Percentiles rank a stretch among this genome's conserved stretches.
Evolutionary conservation across 2,797 vertebrate genomes (phyloP).

Genomic region (Staurois parvus): DNA sequence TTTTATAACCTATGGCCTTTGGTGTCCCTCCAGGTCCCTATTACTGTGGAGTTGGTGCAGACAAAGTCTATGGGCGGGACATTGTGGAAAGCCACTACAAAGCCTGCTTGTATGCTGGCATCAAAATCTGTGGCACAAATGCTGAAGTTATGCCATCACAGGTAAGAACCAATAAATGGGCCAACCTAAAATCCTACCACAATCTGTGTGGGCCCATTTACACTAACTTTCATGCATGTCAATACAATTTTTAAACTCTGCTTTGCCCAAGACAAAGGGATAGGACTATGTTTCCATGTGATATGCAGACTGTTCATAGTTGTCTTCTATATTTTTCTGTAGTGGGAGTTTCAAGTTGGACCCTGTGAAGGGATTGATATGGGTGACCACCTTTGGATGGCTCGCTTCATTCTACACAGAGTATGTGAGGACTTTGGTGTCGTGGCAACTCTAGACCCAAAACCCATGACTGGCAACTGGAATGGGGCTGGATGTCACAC

Average conservation of each 20-base stretch:
- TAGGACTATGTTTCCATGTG: too few relatives aligned
- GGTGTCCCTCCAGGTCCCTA: constrained; percentile 79
- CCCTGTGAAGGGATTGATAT: constrained; percentile 85
- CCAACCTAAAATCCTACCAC: too few relatives aligned
- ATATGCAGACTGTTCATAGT: neutral
- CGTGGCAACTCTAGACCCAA: constrained; percentile 84
- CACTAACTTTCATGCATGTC: too few relatives aligned
- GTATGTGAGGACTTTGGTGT: constrained; percentile 90
- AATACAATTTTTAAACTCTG: too few relatives aligned
- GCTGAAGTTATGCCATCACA: constrained; percentile 93
- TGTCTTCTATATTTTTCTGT: neutral
- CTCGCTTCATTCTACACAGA: constrained; percentile 86
- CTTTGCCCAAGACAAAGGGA: too few relatives aligned
- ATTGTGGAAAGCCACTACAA: constrained; percentile 87
- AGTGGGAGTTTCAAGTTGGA: constrained; percentile 94
- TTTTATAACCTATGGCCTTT: neutral
- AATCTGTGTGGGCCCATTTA: too few relatives aligned
- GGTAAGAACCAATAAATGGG: constrained; percentile 69
- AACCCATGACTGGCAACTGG: constrained; percentile 86
- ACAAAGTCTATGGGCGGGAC: constrained; percentile 83
- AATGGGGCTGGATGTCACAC: constrained; percentile 88
- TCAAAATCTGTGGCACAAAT: constrained; percentile 82
- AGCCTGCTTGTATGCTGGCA: constrained; percentile 81
- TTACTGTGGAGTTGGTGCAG: constrained; percentile 87
- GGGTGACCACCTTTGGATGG: constrained; percentile 89